phyloP scores from a whole-genome alignment of 2,888 invertebrate species.

The Clivina fossor region DNA sequence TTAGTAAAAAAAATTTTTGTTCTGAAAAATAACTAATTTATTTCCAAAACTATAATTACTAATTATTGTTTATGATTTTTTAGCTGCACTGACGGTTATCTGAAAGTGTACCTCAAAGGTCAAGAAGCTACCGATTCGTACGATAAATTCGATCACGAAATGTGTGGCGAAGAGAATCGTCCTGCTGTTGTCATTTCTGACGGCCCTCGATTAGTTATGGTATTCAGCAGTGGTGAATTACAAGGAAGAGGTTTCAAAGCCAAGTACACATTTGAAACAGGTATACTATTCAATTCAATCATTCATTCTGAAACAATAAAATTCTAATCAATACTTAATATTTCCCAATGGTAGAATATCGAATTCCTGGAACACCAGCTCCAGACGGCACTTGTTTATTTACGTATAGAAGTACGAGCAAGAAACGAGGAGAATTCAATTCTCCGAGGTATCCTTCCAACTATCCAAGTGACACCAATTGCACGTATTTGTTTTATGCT shows the following conservation, averaged over 20 bases:
- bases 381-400: conserved; percentile 91
- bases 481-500: conserved; percentile 88
- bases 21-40: no score
- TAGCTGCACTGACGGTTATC: conserved; percentile 86
- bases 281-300: conserved; percentile 51
- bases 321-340: conserved; percentile 11
- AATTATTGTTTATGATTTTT: conserved; percentile 33
- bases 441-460: conserved; percentile 95
- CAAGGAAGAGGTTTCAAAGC: conserved; percentile 92
- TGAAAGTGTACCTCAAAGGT: conserved; percentile 88
- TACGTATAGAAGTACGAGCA: conserved; percentile 84
- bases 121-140: conserved; percentile 91
- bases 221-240: conserved; percentile 90
- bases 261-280: conserved; percentile 81
- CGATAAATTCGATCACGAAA: conserved; percentile 90
- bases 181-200: conserved; percentile 85
- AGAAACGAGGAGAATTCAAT: conserved; percentile 90
- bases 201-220: conserved; percentile 91
- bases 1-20: no score
- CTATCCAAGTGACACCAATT: conserved; percentile 93
- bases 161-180: conserved; percentile 79
- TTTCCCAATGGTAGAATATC: conserved; percentile 69
- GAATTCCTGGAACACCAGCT: conserved; percentile 91
- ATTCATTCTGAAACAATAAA: conserved; percentile 6
- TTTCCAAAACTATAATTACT: no score